Conservation (phyloP, 2,797 vertebrate genomes). For the Mionectes olivaceus region DNA sequence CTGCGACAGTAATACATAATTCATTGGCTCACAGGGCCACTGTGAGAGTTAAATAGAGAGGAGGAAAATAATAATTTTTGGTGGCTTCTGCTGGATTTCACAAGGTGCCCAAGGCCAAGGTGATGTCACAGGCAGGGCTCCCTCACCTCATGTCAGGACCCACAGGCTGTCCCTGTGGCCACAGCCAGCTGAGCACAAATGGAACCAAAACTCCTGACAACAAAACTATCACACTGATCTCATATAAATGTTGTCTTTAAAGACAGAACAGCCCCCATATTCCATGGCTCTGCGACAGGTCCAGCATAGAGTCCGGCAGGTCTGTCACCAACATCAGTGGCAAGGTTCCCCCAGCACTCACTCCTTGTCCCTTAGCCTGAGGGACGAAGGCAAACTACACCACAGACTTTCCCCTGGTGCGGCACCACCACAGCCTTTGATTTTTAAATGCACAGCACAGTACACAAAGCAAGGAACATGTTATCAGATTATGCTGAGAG, state of each 20-base stretch:
- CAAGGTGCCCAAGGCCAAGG: too few relatives aligned
- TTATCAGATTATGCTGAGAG: background rate
- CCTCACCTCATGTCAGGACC: rapidly evolving
- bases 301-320: background rate
- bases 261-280: background rate
- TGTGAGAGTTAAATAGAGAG: background rate
- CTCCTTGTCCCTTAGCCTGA: background rate
- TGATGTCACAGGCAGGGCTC: rapidly evolving
- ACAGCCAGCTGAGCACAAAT: rapidly evolving
- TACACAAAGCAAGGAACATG: background rate
- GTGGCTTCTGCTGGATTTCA: rapidly evolving
- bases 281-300: background rate
- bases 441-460: background rate
- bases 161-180: rapidly evolving
- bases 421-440: rapidly evolving
- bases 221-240: background rate
- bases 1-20: rapidly evolving
- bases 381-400: rapidly evolving
- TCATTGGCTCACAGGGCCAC: background rate
- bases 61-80: too few relatives aligned
- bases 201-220: rapidly evolving
- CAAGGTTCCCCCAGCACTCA: rapidly evolving
- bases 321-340: rapidly evolving
- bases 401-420: background rate
- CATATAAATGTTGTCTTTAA: background rate